Evolutionary conservation across 1,140 invertebrate species (phyloP).

Genomic region (Cephus cinctus): DNA sequence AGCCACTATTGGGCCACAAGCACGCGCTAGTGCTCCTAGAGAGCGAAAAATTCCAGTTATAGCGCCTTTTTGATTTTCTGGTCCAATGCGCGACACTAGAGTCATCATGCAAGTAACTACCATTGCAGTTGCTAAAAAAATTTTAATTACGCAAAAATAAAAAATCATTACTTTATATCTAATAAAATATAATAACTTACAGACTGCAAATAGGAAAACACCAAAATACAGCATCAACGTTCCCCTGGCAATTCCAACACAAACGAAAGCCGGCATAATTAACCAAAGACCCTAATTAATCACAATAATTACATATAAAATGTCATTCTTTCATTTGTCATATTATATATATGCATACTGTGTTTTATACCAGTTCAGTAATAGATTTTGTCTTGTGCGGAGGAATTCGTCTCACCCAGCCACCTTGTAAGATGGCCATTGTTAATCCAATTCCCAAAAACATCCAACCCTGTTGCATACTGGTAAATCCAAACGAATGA

Average conservation of each 20-base stretch:
- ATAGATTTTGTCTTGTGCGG: constrained; percentile 72
- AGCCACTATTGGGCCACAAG: constrained; percentile 87
- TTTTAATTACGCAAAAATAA: constrained; percentile 10
- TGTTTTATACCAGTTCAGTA: constrained; percentile 68
- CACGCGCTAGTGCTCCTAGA: constrained; percentile 87
- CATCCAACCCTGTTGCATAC: constrained; percentile 98
- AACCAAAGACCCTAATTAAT: constrained; percentile 74
- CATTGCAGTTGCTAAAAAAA: constrained; percentile 78
- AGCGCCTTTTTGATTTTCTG: constrained; percentile 84
- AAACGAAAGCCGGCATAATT: constrained; percentile 86
- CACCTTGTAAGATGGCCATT: constrained; percentile 94
- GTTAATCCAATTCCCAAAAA: constrained; percentile 90
- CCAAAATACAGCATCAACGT: constrained; percentile 71
- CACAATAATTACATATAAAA: constrained; percentile 13
- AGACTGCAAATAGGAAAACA: constrained; percentile 85
- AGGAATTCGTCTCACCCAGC: constrained; percentile 79
- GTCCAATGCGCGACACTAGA: constrained; percentile 80
- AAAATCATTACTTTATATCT: constrained; percentile 2
- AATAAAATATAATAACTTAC: constrained; percentile 61
- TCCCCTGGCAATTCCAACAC: constrained; percentile 73
- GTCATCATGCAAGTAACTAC: constrained; percentile 94
- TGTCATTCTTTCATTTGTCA: not conserved
- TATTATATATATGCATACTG: constrained; percentile 25
- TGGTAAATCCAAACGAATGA: constrained; percentile 86
- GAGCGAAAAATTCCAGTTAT: constrained; percentile 93